These are phyloP conservation scores for Aleiodes leptofemur DNA, from an alignment of 2,888 invertebrate species.

Conservation along the genomic window DNA sequence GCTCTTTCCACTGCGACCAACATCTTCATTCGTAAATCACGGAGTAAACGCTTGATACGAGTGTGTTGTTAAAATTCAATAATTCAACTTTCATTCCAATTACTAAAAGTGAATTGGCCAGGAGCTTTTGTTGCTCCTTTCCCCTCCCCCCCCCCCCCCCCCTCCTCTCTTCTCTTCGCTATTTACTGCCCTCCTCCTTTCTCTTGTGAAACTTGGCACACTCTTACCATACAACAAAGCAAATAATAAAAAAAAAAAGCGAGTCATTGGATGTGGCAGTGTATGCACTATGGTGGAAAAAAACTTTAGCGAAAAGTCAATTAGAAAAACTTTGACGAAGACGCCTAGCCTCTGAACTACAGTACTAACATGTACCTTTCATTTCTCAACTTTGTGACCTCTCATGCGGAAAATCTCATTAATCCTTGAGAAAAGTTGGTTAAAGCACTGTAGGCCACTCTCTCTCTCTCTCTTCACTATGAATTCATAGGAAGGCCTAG, in stretches of 20 bases:
- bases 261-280: conserved; percentile 2
- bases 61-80: not conserved
- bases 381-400: not conserved
- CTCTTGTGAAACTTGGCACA: not conserved
- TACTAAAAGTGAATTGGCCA: not conserved
- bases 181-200: too few relatives aligned
- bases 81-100: not conserved
- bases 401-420: conserved; percentile 19
- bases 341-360: not conserved
- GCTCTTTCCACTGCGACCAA: too few relatives aligned
- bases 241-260: not conserved
- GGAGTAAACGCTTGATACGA: too few relatives aligned
- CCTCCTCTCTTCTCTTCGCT: not conserved
- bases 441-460: not conserved
- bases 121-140: not conserved
- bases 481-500: not conserved
- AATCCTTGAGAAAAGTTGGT: conserved; percentile 14
- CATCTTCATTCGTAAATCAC: too few relatives aligned
- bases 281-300: conserved; percentile 3
- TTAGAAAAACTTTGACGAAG: conserved; percentile 58
- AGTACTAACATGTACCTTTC: not conserved
- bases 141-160: too few relatives aligned
- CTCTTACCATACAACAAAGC: too few relatives aligned
- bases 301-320: conserved; percentile 44
- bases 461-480: not conserved